Conservation (phyloP, 2,113 vertebrate species). For the Calyptomena viridis region DNA sequence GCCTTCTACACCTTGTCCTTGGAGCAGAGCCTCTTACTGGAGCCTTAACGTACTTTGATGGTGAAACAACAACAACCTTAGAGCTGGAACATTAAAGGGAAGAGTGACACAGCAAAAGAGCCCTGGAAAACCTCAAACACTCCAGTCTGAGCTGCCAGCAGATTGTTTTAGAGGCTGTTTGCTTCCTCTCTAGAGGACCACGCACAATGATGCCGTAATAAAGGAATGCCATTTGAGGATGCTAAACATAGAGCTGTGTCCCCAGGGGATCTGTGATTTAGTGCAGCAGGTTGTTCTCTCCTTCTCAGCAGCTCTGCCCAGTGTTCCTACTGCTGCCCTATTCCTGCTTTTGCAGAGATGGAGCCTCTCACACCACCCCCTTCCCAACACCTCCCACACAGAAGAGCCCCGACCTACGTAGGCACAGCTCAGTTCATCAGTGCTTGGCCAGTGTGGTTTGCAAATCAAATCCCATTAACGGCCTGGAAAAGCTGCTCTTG, state of each 20-base stretch:
- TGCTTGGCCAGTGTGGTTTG: not conserved
- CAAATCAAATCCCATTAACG: not conserved
- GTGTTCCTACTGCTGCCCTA: not conserved
- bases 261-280: not conserved
- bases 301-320: not conserved
- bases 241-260: not conserved
- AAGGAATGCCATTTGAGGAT: not conserved
- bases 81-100: not conserved
- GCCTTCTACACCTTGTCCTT: not conserved
- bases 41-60: not conserved
- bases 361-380: not conserved
- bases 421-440: not conserved
- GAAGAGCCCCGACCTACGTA: not conserved
- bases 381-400: not conserved
- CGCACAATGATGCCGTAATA: not conserved
- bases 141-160: not conserved
- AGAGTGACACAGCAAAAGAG: slow-evolving; percentile 25
- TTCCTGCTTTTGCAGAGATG: not conserved
- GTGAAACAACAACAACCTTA: not conserved
- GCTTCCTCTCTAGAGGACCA: not conserved
- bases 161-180: not conserved
- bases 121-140: slow-evolving; percentile 31
- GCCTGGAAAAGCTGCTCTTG: not conserved
- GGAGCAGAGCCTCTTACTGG: not conserved
- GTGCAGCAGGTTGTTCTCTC: not conserved